Evolutionary conservation across 2,797 vertebrate species (phyloP), one percentile per base, ranked within the genome.

Genomic region (Tenualosa ilisha): DNA sequence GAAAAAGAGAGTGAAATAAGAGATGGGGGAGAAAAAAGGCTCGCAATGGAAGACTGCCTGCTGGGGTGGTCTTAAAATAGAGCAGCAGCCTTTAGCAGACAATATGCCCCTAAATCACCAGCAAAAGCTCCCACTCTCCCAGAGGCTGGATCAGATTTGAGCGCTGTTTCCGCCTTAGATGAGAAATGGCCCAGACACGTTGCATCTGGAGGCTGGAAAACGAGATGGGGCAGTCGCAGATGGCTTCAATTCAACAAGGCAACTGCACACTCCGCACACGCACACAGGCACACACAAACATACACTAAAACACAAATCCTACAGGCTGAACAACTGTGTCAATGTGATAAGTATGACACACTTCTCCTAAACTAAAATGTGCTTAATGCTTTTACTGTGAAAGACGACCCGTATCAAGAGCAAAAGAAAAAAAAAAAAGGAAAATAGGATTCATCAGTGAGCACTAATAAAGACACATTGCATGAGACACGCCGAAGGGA

Each of bases 31-130:
- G 3, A 72, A 72, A 72, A 72, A 20, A 40, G 68, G 26, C 31
- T 82, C 81, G 86, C 37, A 17, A 75, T 20, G 68, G 75, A 72
- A 46, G 51, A 85, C 87, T 87, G 83, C 53, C 51, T 53, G 12
- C 40, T 75, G 11, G 61, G 9, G 46, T 81, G 11, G 54, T 85
- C 83, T 31, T 20, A 37, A 24, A 85, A 50, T 31, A 83, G 61
- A 9, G 75, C 3, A 49, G 87, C 7, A 86, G 40, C 49, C 37
- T 20, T 61, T 49, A 84, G 81, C 43, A 84, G 11, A 84, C 82
- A 84, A 54, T 75, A 81, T 54, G 49, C 68, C 5, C 63, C 11
- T 81, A 17, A 56, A 40, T 81, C 12, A 82, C 75, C 11, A 51
- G 0, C 65, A 54, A 86, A 86, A 81, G 31, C 63, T 53, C 26